Evolutionary conservation across 1,140 invertebrate species (phyloP).

Genomic region (Formica selysi): DNA sequence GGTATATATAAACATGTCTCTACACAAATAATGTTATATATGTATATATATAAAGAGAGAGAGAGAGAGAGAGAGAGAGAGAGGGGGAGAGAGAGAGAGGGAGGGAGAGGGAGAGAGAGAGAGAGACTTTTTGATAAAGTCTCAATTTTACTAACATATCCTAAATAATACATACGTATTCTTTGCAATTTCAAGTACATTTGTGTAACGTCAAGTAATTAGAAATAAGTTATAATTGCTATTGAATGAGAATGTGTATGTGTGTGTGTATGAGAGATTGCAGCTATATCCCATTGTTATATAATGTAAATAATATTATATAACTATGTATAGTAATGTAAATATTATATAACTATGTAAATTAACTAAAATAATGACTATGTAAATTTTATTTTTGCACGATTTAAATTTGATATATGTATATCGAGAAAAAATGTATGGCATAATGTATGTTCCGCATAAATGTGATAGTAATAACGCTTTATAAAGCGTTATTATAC

Average conservation of each 20-base stretch:
- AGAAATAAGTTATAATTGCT: neutral
- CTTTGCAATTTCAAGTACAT: neutral
- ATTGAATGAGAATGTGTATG: neutral
- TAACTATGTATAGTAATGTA: too few species aligned
- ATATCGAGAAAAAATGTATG: neutral
- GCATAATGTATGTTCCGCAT: too few species aligned
- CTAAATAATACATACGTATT: neutral
- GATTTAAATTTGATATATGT: neutral
- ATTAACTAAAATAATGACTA: neutral
- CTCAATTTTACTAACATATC: neutral
- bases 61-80: neutral
- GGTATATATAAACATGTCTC: neutral
- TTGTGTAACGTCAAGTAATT: neutral
- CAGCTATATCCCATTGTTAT: neutral
- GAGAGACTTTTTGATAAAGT: neutral
- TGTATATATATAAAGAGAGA: too few species aligned
- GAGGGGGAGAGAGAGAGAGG: neutral
- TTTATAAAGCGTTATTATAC: neutral
- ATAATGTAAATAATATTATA: too few species aligned
- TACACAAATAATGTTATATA: neutral
- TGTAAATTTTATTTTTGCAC: constrained; percentile 1
- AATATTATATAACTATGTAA: too few species aligned
- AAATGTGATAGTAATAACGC: too few species aligned
- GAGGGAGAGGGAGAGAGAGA: neutral
- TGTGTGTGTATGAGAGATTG: neutral